phyloP scores from a whole-genome alignment of 2,113 vertebrate species.

The Cebus imitator region DNA sequence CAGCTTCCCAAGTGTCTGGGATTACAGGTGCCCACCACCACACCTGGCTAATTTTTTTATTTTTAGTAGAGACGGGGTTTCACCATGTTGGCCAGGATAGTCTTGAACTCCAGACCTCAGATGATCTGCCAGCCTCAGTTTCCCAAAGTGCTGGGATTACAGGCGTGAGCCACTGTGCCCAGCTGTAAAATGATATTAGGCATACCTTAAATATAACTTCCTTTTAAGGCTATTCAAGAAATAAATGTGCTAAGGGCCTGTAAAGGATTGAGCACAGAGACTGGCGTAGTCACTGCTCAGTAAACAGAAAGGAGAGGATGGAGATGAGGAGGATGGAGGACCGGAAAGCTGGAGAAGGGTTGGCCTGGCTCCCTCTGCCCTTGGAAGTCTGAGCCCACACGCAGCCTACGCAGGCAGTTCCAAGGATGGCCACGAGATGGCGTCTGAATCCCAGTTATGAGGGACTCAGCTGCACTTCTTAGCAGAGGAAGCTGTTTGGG shows the following conservation, averaged over 20 bases:
- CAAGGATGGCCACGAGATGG: constrained; percentile 56
- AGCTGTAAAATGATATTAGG: neutral
- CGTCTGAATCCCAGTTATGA: constrained; percentile 25
- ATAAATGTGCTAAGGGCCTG: neutral
- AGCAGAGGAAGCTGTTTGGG: neutral
- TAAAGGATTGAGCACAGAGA: neutral
- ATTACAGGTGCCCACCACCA: too few species aligned
- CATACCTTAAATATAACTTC: neutral
- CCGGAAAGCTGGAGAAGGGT: too few species aligned
- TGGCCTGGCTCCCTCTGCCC: too few species aligned
- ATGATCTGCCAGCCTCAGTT: too few species aligned
- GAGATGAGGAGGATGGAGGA: neutral
- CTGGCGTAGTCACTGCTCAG: neutral
- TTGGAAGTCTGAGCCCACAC: neutral
- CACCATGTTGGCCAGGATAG: too few species aligned
- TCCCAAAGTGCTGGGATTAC: too few species aligned
- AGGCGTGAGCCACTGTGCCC: too few species aligned
- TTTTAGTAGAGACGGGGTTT: too few species aligned
- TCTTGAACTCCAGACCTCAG: too few species aligned
- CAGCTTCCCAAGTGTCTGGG: too few species aligned
- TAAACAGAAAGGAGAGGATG: neutral
- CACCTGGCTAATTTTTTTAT: too few species aligned
- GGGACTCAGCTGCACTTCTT: rapidly evolving
- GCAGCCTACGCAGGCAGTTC: neutral
- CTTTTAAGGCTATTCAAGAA: neutral